These are phyloP conservation scores for Brachylomia viminalis DNA, from an alignment of 2,888 invertebrate species.

Conservation along the genomic window DNA sequence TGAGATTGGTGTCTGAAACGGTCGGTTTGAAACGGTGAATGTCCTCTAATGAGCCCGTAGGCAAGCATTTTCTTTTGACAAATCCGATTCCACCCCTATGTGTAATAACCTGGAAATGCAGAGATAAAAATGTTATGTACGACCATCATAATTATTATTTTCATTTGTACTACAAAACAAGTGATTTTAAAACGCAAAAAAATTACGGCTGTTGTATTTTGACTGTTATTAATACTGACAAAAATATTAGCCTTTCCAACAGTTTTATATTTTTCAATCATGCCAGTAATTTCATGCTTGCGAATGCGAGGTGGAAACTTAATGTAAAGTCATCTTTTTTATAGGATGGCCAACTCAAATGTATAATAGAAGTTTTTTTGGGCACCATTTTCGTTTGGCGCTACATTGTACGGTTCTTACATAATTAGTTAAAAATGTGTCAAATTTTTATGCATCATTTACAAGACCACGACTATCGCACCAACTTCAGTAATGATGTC, in stretches of 20 bases:
- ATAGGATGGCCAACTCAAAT: too few relatives aligned
- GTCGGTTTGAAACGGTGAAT: too few relatives aligned
- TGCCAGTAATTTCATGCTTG: neutral
- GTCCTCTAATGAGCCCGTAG: neutral
- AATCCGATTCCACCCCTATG: slow-evolving; percentile 2
- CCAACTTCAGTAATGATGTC: too few relatives aligned
- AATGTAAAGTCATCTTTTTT: neutral
- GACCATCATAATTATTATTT: slow-evolving; percentile 12
- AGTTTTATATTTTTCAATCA: slow-evolving; percentile 17
- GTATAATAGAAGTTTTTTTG: too few relatives aligned
- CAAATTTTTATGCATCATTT: too few relatives aligned
- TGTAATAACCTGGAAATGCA: slow-evolving; percentile 32
- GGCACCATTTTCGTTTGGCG: too few relatives aligned
- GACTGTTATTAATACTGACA: neutral
- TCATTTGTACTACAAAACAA: slow-evolving; percentile 1
- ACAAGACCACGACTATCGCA: too few relatives aligned
- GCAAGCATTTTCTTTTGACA: slow-evolving; percentile 8
- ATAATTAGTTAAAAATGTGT: too few relatives aligned
- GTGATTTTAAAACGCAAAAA: neutral
- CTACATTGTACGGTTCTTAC: too few relatives aligned
- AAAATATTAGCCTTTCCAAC: neutral
- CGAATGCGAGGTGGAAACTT: neutral
- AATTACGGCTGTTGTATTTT: neutral
- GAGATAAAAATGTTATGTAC: slow-evolving; percentile 18
- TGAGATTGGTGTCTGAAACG: too few relatives aligned